Conservation (phyloP, 2,888 invertebrate genomes). For the Eupithecia subumbrata region DNA sequence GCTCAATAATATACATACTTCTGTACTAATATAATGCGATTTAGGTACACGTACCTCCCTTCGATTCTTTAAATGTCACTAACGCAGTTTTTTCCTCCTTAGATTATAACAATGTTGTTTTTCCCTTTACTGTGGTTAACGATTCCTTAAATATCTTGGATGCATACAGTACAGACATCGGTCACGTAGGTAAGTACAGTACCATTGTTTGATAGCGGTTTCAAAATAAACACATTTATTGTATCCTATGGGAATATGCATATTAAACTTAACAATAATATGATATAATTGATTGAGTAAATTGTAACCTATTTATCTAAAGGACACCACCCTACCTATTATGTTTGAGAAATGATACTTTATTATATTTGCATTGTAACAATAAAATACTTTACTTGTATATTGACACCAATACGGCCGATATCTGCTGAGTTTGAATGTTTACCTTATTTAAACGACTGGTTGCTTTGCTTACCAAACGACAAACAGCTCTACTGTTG, state of each 20-base stretch:
- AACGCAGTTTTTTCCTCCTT: background rate
- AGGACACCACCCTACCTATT: too few relatives aligned
- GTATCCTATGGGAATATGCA: background rate
- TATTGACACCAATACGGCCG: background rate
- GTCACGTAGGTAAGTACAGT: background rate
- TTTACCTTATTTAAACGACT: background rate
- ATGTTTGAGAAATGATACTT: too few relatives aligned
- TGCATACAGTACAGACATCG: background rate
- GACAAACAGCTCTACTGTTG: background rate
- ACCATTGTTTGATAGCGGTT: background rate
- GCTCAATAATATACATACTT: too few relatives aligned
- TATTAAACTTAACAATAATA: background rate
- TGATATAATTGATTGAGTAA: too few relatives aligned
- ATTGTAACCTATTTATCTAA: too few relatives aligned
- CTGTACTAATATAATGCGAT: background rate
- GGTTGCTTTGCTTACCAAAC: background rate
- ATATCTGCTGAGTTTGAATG: background rate
- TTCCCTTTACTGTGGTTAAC: background rate
- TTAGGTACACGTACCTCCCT: background rate
- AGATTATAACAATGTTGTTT: background rate
- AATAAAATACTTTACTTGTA: too few relatives aligned
- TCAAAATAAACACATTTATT: background rate
- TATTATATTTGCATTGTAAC: too few relatives aligned
- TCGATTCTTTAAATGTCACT: background rate
- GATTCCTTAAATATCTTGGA: background rate